These are phyloP conservation scores for Nasonia oneida DNA, from an alignment of 2,888 invertebrate genomes.

Conservation along the genomic window DNA sequence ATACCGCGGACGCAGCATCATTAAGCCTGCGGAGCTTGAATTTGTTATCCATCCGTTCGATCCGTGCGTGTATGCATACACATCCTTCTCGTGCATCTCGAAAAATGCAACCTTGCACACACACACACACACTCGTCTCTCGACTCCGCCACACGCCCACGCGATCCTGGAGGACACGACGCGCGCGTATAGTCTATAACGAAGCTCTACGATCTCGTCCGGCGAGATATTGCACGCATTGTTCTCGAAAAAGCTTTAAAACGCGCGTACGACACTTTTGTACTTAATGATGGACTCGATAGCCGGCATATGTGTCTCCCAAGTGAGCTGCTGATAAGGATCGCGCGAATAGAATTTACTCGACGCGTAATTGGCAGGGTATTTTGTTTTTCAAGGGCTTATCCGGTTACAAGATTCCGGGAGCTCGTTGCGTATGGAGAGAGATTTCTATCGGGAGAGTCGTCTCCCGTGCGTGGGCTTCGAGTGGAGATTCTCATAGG, in stretches of 20 bases:
- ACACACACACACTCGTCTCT: too few relatives aligned
- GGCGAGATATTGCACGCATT: slow-evolving; percentile 48
- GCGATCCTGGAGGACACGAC: background rate
- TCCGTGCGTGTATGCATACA: background rate
- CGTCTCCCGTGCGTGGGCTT: background rate
- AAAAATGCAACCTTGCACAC: slow-evolving; percentile 9
- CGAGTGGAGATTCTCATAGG: background rate
- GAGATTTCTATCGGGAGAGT: slow-evolving; percentile 35
- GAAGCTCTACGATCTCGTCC: slow-evolving; percentile 23
- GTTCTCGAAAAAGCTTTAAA: slow-evolving; percentile 48
- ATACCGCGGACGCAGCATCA: slow-evolving; percentile 3
- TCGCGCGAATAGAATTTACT: slow-evolving; percentile 54
- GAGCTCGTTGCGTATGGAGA: slow-evolving; percentile 27
- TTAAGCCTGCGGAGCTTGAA: slow-evolving; percentile 2
- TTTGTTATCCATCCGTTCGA: slow-evolving; percentile 17
- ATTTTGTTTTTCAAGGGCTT: slow-evolving; percentile 18
- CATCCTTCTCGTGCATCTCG: background rate
- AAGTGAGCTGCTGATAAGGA: slow-evolving; percentile 40
- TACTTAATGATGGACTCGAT: slow-evolving; percentile 45
- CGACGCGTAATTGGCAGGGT: slow-evolving; percentile 57
- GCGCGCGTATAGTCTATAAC: slow-evolving; percentile 16
- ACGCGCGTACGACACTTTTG: slow-evolving; percentile 38
- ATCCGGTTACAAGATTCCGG: slow-evolving; percentile 51
- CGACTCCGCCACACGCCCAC: background rate
- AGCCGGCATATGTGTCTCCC: slow-evolving; percentile 38